Evolutionary conservation across 2,888 invertebrate genomes (phyloP).

Genomic region (Agrochola lota): DNA sequence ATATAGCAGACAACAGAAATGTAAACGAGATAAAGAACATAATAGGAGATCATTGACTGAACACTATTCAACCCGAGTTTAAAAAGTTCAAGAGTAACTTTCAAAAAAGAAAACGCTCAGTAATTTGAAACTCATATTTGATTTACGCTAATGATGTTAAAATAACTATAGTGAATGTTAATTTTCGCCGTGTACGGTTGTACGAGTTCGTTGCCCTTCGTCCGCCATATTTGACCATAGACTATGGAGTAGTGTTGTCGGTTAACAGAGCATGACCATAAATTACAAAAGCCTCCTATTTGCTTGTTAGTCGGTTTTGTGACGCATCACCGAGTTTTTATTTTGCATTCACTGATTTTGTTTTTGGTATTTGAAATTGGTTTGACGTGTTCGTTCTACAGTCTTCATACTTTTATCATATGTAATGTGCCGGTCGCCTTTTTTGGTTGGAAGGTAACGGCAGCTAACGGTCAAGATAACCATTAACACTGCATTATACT

Average conservation of each 20-base stretch:
- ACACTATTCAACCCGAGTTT: conserved; percentile 19
- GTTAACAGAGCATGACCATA: conserved; percentile 85
- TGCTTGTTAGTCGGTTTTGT: conserved; percentile 75
- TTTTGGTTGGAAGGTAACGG: conserved; percentile 26
- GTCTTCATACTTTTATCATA: conserved; percentile 40
- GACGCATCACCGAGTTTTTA: conserved; percentile 79
- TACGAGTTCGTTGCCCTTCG: conserved; percentile 77
- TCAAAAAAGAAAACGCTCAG: conserved; percentile 48
- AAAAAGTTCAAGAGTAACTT: conserved; percentile 34
- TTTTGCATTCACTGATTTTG: conserved; percentile 69
- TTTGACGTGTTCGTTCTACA: conserved; percentile 31
- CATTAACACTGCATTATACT: conserved; percentile 21
- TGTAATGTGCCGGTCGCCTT: conserved; percentile 17
- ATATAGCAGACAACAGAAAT: conserved; percentile 11
- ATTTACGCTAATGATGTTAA: conserved; percentile 73
- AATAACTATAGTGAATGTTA: conserved; percentile 79
- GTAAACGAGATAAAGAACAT: conserved; percentile 31
- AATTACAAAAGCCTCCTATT: conserved; percentile 79
- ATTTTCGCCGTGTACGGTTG: conserved; percentile 78
- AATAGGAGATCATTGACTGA: conserved; percentile 33
- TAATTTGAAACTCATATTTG: conserved; percentile 61
- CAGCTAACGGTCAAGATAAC: conserved; percentile 7
- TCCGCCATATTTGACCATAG: conserved; percentile 82
- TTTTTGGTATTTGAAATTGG: conserved; percentile 53
- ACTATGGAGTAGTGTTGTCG: conserved; percentile 74